Evolutionary conservation across 2,113 vertebrate species (phyloP).

Genomic region (Loxodonta africana): DNA sequence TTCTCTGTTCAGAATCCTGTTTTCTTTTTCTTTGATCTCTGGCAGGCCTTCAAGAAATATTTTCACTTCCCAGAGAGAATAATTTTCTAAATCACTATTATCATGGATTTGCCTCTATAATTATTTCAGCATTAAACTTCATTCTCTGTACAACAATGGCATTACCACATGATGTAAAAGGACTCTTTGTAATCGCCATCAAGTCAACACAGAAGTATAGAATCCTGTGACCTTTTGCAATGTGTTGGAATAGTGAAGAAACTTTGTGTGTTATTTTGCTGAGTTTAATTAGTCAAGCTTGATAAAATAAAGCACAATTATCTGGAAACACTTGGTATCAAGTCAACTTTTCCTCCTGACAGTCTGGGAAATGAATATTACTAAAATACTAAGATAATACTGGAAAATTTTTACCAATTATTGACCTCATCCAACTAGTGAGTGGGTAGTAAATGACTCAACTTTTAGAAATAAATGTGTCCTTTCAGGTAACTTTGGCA

Average conservation of each 20-base stretch:
- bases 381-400: background rate
- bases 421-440: background rate
- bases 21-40: conserved; percentile 24
- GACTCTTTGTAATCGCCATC: background rate
- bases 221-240: background rate
- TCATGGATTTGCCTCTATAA: background rate
- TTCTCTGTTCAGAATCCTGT: conserved; percentile 8
- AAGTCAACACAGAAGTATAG: background rate
- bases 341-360: background rate
- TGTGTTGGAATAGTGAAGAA: background rate
- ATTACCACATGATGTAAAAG: background rate
- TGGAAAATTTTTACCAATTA: conserved; percentile 43
- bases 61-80: background rate
- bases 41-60: background rate
- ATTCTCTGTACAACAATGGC: background rate
- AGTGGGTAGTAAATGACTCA: background rate
- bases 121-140: conserved; percentile 1
- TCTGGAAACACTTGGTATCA: background rate
- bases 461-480: conserved; percentile 43
- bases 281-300: background rate
- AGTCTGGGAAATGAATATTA: background rate
- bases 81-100: background rate
- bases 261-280: conserved; percentile 30
- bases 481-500: background rate
- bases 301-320: conserved; percentile 5